Percentiles rank a stretch among this genome's conserved stretches.
Conservation (phyloP, 2,113 vertebrate genomes). For the Orcinus orca region DNA sequence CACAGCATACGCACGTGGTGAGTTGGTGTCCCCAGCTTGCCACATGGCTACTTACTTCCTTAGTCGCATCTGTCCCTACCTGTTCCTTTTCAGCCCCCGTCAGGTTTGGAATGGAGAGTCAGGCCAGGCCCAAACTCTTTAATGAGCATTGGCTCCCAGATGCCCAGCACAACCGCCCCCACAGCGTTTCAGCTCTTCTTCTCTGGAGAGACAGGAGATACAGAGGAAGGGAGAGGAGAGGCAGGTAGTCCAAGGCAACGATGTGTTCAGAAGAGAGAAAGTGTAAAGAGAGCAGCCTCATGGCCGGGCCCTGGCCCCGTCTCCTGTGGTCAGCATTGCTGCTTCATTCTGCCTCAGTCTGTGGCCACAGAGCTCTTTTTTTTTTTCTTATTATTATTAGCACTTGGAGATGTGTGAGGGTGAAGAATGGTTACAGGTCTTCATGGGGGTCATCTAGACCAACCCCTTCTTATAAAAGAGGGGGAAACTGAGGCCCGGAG, state of each 20-base stretch:
- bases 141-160: neutral
- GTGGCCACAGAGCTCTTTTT: neutral
- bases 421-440: neutral
- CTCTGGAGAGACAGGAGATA: neutral
- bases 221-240: neutral
- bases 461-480: neutral
- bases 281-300: neutral
- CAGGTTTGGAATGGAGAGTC: neutral
- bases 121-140: neutral
- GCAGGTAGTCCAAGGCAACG: neutral
- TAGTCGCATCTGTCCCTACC: neutral
- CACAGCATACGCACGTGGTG: rapidly evolving
- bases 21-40: neutral
- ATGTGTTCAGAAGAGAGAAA: neutral
- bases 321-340: neutral
- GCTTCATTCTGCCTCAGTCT: neutral
- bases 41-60: neutral
- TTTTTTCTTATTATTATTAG: neutral
- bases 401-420: neutral
- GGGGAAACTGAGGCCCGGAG: neutral
- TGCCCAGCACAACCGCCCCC: neutral
- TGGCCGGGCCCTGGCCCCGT: rapidly evolving
- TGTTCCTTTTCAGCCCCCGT: neutral
- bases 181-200: neutral
- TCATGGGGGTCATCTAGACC: neutral